Evolutionary conservation across 2,888 invertebrate species (phyloP), one percentile per base, ranked within the genome.

Genomic region (Mesorhabditis sp.): DNA sequence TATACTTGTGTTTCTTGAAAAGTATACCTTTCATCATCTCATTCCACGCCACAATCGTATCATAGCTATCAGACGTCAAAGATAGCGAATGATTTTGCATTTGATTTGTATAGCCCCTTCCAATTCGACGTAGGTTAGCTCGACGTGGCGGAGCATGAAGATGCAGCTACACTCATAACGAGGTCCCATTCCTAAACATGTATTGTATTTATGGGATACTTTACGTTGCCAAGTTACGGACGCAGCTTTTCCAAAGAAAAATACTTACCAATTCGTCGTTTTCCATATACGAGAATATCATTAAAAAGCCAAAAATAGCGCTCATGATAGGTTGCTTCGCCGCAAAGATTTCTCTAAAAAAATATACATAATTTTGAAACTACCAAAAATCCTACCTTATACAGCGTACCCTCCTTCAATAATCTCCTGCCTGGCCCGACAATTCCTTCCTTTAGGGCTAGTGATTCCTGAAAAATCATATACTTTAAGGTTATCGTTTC

Each of bases 261-360:
- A 50, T 13, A 10, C n/a, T 50, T 50, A 50, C 58, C 58, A 50
- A 50, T n/a, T 5, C 73, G 69, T 41, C 74, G 72, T 45, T 72
- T 72, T n/a, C 77, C 77, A 67, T 76, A 78, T 0, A 78, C 70
- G 42, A 78, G 42, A 58, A 73, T 71, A 67, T 78, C 77, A 42
- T 74, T 76, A 70, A 78, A 78, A 4, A 78, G 66, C 67, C 73
- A 78, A 7, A 76, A 73, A 5, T 72, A 67, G 7, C 70, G 65
- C 50, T 78, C 77, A 4, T 72, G 68, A 66, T 74, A 76, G 4
- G 70, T 67, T 10, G 76, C n/a, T 5, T 61, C 67, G 58, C 74
- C 74, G 15, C 70, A 68, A 15, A 72, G 63, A n/a, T 72, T 73
- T 44, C 73, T 67, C 73, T 74, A 66, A 68, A 74, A 50, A 5